Conservation (phyloP, 2,113 vertebrate species). For the Caretta caretta region DNA sequence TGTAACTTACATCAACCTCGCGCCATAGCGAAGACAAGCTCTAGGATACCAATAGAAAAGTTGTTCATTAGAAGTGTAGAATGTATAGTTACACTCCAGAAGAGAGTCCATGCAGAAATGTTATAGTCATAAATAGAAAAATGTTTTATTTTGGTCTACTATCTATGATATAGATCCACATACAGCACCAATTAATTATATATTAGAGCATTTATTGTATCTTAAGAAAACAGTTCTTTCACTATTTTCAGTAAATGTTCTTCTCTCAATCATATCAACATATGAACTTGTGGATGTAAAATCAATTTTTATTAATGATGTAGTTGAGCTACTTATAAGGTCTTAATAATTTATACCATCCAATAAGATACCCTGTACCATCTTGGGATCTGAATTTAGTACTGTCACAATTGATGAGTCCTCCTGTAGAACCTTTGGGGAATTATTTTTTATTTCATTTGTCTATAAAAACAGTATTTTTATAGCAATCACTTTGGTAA, state of each 20-base stretch:
- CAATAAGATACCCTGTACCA: background rate
- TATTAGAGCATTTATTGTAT: background rate
- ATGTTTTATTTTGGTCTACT: background rate
- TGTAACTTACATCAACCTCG: too few relatives aligned
- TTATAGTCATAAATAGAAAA: background rate
- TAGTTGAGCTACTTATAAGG: background rate
- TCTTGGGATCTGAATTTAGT: background rate
- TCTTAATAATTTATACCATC: background rate
- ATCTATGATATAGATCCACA: background rate
- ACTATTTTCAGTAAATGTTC: background rate
- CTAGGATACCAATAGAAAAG: background rate
- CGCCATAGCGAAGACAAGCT: too few relatives aligned
- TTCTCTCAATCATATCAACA: background rate
- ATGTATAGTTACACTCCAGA: background rate
- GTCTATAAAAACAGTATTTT: background rate
- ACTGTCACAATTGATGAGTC: background rate
- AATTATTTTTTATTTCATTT: background rate
- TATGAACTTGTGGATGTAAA: background rate
- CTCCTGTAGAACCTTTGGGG: background rate
- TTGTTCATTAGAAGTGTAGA: background rate
- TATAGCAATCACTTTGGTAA: background rate
- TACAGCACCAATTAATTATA: background rate
- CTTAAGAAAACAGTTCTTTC: background rate
- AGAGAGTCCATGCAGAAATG: background rate
- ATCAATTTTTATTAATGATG: background rate